A percentile compares a stretch with the other conserved stretches of the same genome.
These are phyloP conservation scores for Cylindroiulus punctatus DNA, from an alignment of 2,888 invertebrate species.

Conservation along the genomic window DNA sequence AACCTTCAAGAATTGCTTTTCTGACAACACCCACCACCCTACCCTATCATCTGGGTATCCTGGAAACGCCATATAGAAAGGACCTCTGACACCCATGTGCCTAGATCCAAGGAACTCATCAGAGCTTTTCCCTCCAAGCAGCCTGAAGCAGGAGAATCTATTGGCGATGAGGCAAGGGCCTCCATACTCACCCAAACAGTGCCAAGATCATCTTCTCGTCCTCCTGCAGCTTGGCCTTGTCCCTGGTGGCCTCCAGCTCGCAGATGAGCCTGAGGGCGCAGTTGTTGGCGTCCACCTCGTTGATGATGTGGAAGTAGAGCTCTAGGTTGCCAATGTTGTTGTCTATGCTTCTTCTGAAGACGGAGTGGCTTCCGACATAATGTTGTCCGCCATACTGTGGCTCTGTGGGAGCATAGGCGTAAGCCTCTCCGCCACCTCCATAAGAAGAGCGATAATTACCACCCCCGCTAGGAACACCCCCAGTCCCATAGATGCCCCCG, in stretches of 20 bases:
- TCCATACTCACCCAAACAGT: conserved; percentile 59
- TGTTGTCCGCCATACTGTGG: conserved; percentile 24
- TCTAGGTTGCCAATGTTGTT: conserved; percentile 58
- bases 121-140: too few relatives aligned
- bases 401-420: conserved; percentile 46
- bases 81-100: too few relatives aligned
- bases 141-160: too few relatives aligned
- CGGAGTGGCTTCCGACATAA: conserved; percentile 52
- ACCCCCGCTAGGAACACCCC: conserved; percentile 54
- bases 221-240: conserved; percentile 56
- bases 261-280: conserved; percentile 60
- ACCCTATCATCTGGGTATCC: too few relatives aligned
- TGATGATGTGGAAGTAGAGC: conserved; percentile 59
- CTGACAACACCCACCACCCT: too few relatives aligned
- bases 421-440: conserved; percentile 56
- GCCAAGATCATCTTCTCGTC: conserved; percentile 60
- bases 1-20: too few relatives aligned
- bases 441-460: conserved; percentile 12
- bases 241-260: conserved; percentile 59
- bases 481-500: conserved; percentile 52
- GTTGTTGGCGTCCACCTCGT: conserved; percentile 59
- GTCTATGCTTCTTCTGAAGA: conserved; percentile 54
- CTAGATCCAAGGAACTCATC: too few relatives aligned
- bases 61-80: too few relatives aligned
- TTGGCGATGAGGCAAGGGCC: background rate